Conservation (phyloP, 2,888 invertebrate species). For the Branchipolynoe longqiensis region DNA sequence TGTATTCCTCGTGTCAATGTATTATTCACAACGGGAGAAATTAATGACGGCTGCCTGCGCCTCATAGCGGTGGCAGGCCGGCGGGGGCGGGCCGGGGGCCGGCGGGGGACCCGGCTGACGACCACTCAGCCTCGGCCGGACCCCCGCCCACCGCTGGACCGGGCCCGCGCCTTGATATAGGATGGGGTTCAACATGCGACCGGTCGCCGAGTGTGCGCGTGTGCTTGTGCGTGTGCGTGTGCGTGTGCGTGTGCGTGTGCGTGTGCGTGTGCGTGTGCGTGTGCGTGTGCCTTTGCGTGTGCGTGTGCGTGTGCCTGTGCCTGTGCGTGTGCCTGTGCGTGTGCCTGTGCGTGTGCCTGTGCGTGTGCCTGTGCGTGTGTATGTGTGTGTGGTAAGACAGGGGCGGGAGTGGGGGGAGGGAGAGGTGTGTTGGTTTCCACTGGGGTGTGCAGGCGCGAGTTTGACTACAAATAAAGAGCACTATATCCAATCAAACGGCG, state of each 20-base stretch:
- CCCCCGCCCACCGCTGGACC: neutral
- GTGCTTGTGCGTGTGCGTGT: neutral
- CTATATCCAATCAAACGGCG: conserved; percentile 18
- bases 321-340: neutral
- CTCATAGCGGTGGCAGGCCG: neutral
- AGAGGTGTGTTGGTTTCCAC: neutral
- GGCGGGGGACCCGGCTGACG: neutral
- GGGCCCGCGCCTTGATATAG: neutral
- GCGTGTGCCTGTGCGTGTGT: neutral
- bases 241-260: neutral
- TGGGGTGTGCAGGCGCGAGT: neutral
- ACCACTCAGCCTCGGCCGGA: conserved; percentile 35
- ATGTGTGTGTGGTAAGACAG: no score
- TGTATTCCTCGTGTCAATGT: conserved; percentile 48
- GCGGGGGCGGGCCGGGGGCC: neutral
- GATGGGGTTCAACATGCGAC: conserved; percentile 30
- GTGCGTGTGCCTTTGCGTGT: neutral
- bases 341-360: neutral
- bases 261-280: neutral
- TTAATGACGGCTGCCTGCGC: conserved; percentile 28
- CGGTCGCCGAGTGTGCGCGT: no score
- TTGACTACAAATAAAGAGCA: conserved; percentile 31
- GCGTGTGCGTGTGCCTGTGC: neutral
- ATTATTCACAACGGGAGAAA: conserved; percentile 36
- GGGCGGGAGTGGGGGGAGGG: neutral